Conservation (phyloP, 2,888 invertebrate genomes). For the Calliphora vomitoria region DNA sequence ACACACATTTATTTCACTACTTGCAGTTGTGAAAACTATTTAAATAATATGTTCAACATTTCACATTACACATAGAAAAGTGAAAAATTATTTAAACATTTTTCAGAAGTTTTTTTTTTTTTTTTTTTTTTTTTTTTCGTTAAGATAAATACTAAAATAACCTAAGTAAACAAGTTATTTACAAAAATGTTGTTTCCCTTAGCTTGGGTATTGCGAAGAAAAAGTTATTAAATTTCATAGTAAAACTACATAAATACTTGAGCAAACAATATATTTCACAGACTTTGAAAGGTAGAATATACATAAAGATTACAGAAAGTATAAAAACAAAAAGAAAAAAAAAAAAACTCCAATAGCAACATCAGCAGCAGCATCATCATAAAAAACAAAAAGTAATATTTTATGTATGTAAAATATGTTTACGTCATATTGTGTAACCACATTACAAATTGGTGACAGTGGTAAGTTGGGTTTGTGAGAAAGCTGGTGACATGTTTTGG, state of each 20-base stretch:
- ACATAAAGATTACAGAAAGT: background rate
- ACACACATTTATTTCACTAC: background rate
- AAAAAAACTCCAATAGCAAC: background rate
- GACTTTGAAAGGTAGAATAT: slow-evolving; percentile 38
- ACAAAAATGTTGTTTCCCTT: background rate
- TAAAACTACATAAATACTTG: slow-evolving; percentile 54
- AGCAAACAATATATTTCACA: slow-evolving; percentile 52
- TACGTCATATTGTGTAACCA: slow-evolving; percentile 55
- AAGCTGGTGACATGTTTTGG: background rate
- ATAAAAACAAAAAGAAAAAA: background rate
- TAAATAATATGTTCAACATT: slow-evolving; percentile 42
- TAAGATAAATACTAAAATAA: slow-evolving; percentile 8
- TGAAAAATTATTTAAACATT: slow-evolving; percentile 33
- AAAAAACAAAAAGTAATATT: slow-evolving; percentile 30
- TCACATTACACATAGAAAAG: slow-evolving; percentile 1
- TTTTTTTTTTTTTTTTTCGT: no score
- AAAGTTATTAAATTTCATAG: slow-evolving; percentile 51
- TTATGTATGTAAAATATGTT: slow-evolving; percentile 49
- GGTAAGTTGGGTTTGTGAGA: background rate
- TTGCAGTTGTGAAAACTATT: slow-evolving; percentile 33
- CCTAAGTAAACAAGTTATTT: slow-evolving; percentile 44
- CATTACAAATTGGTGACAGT: background rate
- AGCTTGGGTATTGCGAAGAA: background rate
- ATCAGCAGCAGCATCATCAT: slow-evolving; percentile 14
- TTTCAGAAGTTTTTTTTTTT: background rate